phyloP scores from a whole-genome alignment of 2,797 vertebrate genomes.

The Discoglossus pictus region DNA sequence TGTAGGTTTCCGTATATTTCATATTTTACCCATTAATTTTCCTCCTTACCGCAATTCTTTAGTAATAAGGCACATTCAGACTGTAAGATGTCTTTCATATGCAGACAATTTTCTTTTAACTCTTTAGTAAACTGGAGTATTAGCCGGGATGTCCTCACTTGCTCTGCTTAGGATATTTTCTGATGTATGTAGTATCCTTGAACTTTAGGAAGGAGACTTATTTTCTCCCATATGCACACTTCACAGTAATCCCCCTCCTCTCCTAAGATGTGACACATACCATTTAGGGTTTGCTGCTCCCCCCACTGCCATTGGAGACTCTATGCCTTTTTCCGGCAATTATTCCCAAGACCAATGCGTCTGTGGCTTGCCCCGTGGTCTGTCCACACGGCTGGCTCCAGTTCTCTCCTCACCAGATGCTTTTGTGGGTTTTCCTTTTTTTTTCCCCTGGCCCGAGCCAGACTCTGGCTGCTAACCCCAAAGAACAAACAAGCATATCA shows the following conservation, averaged over 20 bases:
- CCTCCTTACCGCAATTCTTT: slow-evolving; percentile 26
- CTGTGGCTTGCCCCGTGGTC: slow-evolving; percentile 47
- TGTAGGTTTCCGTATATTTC: slow-evolving; percentile 37
- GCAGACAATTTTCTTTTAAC: slow-evolving; percentile 10
- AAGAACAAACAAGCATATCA: slow-evolving; percentile 54
- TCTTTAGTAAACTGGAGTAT: neutral
- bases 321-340: slow-evolving; percentile 47
- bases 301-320: slow-evolving; percentile 14
- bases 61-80: slow-evolving; percentile 34
- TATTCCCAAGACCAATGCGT: slow-evolving; percentile 46
- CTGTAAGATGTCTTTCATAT: slow-evolving; percentile 14
- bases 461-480: slow-evolving; percentile 60
- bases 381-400: slow-evolving; percentile 43
- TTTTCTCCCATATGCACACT: too few relatives aligned
- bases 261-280: slow-evolving; percentile 10
- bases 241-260: neutral
- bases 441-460: slow-evolving; percentile 62
- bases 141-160: neutral
- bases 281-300: neutral
- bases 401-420: slow-evolving; percentile 43
- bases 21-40: slow-evolving; percentile 37
- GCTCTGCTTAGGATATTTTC: neutral
- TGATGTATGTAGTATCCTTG: neutral
- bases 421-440: slow-evolving; percentile 58
- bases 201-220: too few relatives aligned